These are phyloP conservation scores for Neomonachus schauinslandi DNA, from an alignment of 2,113 vertebrate species.

Conservation along the genomic window DNA sequence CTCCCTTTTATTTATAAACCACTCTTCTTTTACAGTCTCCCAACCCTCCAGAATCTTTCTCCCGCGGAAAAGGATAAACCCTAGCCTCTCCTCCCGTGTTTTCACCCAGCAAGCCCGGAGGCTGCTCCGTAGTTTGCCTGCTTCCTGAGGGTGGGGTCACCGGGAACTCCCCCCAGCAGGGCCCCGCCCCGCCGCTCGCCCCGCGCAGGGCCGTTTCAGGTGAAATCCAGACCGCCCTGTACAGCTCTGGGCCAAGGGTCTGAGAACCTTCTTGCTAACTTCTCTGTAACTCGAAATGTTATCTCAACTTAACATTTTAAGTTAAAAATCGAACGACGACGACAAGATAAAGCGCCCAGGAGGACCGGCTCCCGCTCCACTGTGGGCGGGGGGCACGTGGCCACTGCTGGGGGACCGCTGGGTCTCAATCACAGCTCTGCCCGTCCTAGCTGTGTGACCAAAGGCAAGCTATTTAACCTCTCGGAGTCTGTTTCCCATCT, in stretches of 20 bases:
- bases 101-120: not conserved
- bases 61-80: not conserved
- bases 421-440: not conserved
- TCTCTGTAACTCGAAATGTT: not conserved
- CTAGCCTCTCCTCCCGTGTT: not conserved
- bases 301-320: not conserved
- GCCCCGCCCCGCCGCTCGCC: not conserved
- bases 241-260: not conserved
- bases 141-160: slow-evolving; percentile 33
- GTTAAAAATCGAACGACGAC: not conserved
- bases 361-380: not conserved
- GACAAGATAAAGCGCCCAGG: not conserved
- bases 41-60: not conserved
- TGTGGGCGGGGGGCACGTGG: too few species aligned
- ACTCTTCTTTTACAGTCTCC: not conserved
- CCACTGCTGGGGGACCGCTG: too few species aligned
- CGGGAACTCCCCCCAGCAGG: not conserved
- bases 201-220: too few species aligned
- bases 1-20: not conserved
- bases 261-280: not conserved
- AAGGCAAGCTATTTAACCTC: not conserved
- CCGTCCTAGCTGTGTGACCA: not conserved
- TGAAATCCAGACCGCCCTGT: not conserved
- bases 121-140: not conserved
- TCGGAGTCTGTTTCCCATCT: not conserved